phyloP scores from a whole-genome alignment of 2,113 vertebrate species.

The Austrofundulus limnaeus region DNA sequence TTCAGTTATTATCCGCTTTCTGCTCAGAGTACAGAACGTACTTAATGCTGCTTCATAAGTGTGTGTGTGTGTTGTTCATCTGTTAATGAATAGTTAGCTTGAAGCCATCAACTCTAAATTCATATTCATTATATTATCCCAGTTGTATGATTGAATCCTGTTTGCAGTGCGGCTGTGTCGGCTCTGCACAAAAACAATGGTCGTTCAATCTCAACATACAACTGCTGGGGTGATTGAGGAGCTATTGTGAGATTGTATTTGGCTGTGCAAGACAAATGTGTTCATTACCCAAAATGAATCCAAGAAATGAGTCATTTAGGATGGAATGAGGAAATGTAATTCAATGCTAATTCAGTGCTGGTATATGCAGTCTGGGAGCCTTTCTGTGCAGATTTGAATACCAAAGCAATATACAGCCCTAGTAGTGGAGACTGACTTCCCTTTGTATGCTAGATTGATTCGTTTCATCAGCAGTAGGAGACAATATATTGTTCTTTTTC shows the following conservation, averaged over 20 bases:
- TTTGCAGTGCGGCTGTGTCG: slow-evolving; percentile 44
- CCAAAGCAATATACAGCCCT: slow-evolving; percentile 37
- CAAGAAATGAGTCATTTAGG: slow-evolving; percentile 67
- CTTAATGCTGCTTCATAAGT: slow-evolving; percentile 13
- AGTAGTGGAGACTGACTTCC: slow-evolving; percentile 11
- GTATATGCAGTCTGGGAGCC: slow-evolving; percentile 38
- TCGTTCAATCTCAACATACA: slow-evolving; percentile 54
- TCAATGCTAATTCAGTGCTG: slow-evolving; percentile 55
- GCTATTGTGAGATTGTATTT: slow-evolving; percentile 64
- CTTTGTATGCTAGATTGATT: slow-evolving; percentile 35
- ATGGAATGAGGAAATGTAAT: slow-evolving; percentile 50
- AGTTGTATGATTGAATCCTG: slow-evolving; percentile 54
- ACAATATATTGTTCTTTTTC: slow-evolving; percentile 19
- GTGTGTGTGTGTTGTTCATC: slow-evolving; percentile 27
- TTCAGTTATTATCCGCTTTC: slow-evolving; percentile 16
- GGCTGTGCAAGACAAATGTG: slow-evolving; percentile 70
- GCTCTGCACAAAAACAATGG: slow-evolving; percentile 63
- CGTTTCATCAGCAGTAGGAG: slow-evolving; percentile 29
- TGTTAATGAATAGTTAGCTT: slow-evolving; percentile 58
- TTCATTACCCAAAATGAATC: slow-evolving; percentile 71
- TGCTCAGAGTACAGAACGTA: slow-evolving; percentile 18
- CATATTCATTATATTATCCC: slow-evolving; percentile 56
- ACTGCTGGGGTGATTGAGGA: slow-evolving; percentile 58
- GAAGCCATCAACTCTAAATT: slow-evolving; percentile 55
- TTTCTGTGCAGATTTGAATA: slow-evolving; percentile 47